phyloP scores from a whole-genome alignment of 2,797 vertebrate genomes.

The Acanthiza pusilla region DNA sequence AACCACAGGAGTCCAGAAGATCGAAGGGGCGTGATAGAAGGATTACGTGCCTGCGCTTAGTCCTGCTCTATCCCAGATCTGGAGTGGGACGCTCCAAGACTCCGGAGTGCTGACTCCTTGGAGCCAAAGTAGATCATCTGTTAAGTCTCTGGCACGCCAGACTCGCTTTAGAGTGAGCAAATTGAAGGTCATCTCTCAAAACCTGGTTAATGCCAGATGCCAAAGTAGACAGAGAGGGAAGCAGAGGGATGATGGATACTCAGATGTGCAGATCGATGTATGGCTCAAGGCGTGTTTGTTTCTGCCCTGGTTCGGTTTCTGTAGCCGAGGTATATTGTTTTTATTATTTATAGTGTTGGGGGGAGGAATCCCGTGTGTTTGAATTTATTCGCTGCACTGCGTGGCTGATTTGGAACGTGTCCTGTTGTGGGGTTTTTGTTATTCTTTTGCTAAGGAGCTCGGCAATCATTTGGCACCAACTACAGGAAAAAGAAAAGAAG shows the following conservation, averaged over 20 bases:
- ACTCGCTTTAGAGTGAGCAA: slow-evolving; percentile 35
- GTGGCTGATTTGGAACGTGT: slow-evolving; percentile 27
- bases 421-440: slow-evolving; percentile 10
- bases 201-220: slow-evolving; percentile 59
- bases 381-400: slow-evolving; percentile 40
- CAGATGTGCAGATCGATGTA: neutral
- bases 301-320: neutral
- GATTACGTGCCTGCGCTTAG: neutral
- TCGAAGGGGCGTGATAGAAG: neutral
- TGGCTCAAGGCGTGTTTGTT: neutral
- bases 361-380: slow-evolving; percentile 3
- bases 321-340: slow-evolving; percentile 25
- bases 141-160: slow-evolving; percentile 56
- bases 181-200: slow-evolving; percentile 58
- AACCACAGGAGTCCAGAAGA: neutral
- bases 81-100: neutral
- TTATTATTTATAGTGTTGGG: slow-evolving; percentile 43
- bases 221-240: slow-evolving; percentile 20
- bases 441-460: slow-evolving; percentile 16
- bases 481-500: neutral
- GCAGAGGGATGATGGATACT: neutral
- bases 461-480: neutral
- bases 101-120: slow-evolving; percentile 23
- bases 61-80: neutral
- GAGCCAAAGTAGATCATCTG: slow-evolving; percentile 54